Conservation (phyloP, 2,113 vertebrate species). For the Colistium nudipinnis region DNA sequence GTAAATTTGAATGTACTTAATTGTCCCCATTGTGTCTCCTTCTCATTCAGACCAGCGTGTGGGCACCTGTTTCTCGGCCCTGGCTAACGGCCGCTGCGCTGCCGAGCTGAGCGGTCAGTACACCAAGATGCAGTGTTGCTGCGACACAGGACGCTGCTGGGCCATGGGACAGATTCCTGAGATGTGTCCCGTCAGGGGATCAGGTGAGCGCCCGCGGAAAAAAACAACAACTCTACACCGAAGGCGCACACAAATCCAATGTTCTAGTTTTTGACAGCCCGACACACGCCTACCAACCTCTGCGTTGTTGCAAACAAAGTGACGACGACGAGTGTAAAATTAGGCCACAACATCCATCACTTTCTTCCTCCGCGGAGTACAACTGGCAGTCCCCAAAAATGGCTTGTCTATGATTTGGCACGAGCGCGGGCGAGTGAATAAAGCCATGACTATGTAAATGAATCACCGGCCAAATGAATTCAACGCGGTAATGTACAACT, state of each 20-base stretch:
- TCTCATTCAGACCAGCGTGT: constrained; percentile 88
- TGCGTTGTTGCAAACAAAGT: neutral
- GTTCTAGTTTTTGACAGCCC: constrained; percentile 5
- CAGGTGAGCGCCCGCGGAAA: constrained; percentile 82
- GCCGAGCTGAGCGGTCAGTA: constrained; percentile 89
- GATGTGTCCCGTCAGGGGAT: constrained; percentile 93
- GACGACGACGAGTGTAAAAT: neutral
- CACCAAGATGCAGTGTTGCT: constrained; percentile 95
- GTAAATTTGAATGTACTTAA: too few relatives aligned
- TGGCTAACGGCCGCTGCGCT: constrained; percentile 91
- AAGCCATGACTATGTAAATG: constrained; percentile 12
- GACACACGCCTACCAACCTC: neutral
- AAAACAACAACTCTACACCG: neutral
- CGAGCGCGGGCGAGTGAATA: constrained; percentile 17
- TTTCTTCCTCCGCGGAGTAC: constrained; percentile 15
- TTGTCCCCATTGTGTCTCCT: too few relatives aligned
- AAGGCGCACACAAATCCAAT: neutral
- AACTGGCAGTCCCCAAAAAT: neutral
- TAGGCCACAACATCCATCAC: neutral
- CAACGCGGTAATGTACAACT: constrained; percentile 15
- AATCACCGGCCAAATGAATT: constrained; percentile 22
- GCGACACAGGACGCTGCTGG: constrained; percentile 96
- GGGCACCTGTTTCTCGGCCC: constrained; percentile 91
- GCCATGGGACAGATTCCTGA: constrained; percentile 89
- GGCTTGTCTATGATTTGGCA: constrained; percentile 24